Evolutionary conservation across 2,888 invertebrate species (phyloP).

Genomic region (Rhingia campestris): DNA sequence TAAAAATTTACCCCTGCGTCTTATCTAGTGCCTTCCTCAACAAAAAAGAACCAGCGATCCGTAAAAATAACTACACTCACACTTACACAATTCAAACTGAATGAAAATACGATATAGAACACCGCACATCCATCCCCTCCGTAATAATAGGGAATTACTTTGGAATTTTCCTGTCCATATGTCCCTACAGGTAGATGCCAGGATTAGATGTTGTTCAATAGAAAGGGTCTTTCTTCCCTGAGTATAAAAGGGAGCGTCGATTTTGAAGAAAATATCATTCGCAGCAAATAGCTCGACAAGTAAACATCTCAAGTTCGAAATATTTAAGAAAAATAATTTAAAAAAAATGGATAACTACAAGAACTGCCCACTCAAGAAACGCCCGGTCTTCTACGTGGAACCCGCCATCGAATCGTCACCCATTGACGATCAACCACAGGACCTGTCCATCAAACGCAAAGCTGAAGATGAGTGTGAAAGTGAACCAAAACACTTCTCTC

Average conservation of each 20-base stretch:
- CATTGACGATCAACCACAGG: conserved; percentile 77
- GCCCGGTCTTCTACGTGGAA: no score
- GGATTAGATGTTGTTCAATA: not conserved
- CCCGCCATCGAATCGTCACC: no score
- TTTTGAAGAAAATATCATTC: conserved; percentile 79
- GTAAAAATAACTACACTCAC: no score
- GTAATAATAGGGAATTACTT: not conserved
- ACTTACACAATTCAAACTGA: no score
- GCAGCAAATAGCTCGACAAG: conserved; percentile 79
- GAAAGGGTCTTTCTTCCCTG: conserved; percentile 42
- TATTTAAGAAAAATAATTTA: conserved; percentile 50
- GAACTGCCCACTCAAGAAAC: conserved; percentile 86
- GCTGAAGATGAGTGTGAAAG: conserved; percentile 75
- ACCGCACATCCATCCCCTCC: no score
- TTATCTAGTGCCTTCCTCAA: no score
- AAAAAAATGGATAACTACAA: conserved; percentile 89
- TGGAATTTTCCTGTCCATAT: conserved; percentile 47
- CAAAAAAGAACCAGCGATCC: no score
- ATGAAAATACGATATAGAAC: no score
- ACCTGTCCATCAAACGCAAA: conserved; percentile 80
- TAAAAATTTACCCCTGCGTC: no score
- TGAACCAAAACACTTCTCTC: conserved; percentile 78
- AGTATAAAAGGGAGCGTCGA: conserved; percentile 69
- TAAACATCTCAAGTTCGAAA: conserved; percentile 75
- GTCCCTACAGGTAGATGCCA: conserved; percentile 55